A percentile compares a stretch with the other conserved stretches of the same genome.
phyloP scores from a whole-genome alignment of 2,797 vertebrate species.

The Melanotaenia parkinsoni region DNA sequence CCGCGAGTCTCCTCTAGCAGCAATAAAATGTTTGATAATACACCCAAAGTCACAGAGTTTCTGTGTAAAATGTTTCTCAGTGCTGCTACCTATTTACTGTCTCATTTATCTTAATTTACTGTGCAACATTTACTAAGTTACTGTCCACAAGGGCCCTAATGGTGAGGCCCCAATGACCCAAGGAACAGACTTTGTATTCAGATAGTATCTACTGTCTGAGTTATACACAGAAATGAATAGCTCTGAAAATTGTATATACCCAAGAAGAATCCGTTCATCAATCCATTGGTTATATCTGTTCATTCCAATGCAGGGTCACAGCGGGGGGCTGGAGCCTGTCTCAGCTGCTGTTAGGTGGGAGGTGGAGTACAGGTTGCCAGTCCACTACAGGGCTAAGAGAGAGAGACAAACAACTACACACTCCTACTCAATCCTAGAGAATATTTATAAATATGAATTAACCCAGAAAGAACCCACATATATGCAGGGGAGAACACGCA shows the following conservation, averaged over 20 bases:
- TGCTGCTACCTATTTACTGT: slow-evolving; percentile 37
- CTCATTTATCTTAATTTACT: slow-evolving; percentile 38
- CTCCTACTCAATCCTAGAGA: too few species aligned
- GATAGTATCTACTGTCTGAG: not conserved
- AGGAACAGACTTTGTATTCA: slow-evolving; percentile 10
- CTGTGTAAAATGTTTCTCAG: slow-evolving; percentile 38
- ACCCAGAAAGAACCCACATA: too few species aligned
- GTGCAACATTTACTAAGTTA: slow-evolving; percentile 16
- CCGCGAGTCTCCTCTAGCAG: slow-evolving; percentile 13
- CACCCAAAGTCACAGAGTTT: slow-evolving; percentile 39
- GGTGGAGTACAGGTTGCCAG: too few species aligned
- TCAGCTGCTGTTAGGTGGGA: too few species aligned
- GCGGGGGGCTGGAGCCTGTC: too few species aligned
- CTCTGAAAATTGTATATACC: not conserved
- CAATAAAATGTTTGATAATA: slow-evolving; percentile 54
- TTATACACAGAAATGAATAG: slow-evolving; percentile 1
- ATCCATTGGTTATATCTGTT: not conserved
- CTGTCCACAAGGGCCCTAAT: slow-evolving; percentile 4
- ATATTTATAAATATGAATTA: too few species aligned
- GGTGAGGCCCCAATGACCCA: not conserved
- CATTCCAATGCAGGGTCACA: too few species aligned
- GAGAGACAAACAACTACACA: too few species aligned
- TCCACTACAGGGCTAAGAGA: too few species aligned
- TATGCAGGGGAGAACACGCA: too few species aligned
- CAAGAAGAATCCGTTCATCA: not conserved